Base-by-base conservation (phyloP, 2,888 invertebrate genomes). In the Miltochrista miniata region DNA sequence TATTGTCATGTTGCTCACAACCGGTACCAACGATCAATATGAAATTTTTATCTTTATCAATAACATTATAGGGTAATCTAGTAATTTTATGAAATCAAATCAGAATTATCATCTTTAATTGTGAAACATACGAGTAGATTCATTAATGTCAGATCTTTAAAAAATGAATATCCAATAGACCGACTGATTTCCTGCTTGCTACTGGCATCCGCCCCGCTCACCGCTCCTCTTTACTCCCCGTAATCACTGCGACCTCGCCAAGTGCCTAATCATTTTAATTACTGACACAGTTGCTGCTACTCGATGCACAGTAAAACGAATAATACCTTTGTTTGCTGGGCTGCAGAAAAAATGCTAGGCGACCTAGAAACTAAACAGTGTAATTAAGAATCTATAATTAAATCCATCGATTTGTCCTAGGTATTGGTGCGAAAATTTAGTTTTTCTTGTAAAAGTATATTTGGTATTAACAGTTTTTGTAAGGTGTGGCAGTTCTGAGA, bases 211-310 rank as follows among this genome's bases (percentile, higher is more conserved):
- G 18, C 18, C 18, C 7, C 44, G 34, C 44, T 35, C 0, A 13
- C 34, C 64, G 53, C 61, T 68, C 54, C 51, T 63, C 69, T 62
- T 24, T 24, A 29, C 24, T 39, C 38, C 5, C 57, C 81, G 79
- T 82, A 72, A 1, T 0, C 55, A 75, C 34, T 56, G 13, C 1
- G 13, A 51, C 79, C 75, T 35, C 61, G 65, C 69, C 64, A 31
- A 59, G 46, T 65, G 68, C 74, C 79, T 84, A 85, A 87, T 87
- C 83, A 87, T 84, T 85, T 84, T 87, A 87, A 88, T 87, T 86
- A 71, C 85, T 80, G 83, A 74, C 87, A 87, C 82, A 87, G 86
- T 87, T 87, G 84, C 81, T 78, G 72, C 76, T 68, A 78, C 77
- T 74, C 70, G 75, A 76, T 80, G 78, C 74, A 79, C 77, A 79